A percentile compares a stretch with the other conserved stretches of the same genome.
Evolutionary conservation across 2,797 vertebrate species (phyloP).

Genomic region (Crenuchus spilurus): DNA sequence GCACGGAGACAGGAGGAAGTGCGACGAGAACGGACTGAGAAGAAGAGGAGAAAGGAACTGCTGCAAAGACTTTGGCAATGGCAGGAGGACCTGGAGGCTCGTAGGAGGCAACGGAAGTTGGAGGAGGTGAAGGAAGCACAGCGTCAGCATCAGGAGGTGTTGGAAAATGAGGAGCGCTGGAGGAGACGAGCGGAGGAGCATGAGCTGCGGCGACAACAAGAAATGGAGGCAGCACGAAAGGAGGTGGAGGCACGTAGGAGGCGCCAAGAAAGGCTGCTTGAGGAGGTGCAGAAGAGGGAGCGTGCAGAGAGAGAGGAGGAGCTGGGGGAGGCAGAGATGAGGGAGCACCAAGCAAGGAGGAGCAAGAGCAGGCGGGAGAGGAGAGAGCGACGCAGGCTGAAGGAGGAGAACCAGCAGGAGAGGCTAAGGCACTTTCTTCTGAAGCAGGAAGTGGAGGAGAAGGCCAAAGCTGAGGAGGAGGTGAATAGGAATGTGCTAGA

Average conservation of each 20-base stretch:
- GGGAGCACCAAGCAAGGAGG: conserved; percentile 61
- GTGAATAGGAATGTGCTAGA: conserved; percentile 68
- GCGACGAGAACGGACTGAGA: conserved; percentile 62
- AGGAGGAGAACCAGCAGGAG: conserved; percentile 70
- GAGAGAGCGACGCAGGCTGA: conserved; percentile 62
- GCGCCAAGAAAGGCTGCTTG: conserved; percentile 65
- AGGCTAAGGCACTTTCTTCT: conserved; percentile 73
- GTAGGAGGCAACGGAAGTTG: conserved; percentile 55
- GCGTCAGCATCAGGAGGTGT: conserved; percentile 41
- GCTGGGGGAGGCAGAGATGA: conserved; percentile 49
- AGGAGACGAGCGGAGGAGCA: conserved; percentile 64
- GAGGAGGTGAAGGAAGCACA: background rate
- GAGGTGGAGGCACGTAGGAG: conserved; percentile 64
- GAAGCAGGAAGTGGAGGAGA: conserved; percentile 73
- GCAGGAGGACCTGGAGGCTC: conserved; percentile 67
- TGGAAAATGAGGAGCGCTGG: conserved; percentile 65
- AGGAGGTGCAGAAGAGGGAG: conserved; percentile 60
- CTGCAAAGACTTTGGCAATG: conserved; percentile 66
- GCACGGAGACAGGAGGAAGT: conserved; percentile 64
- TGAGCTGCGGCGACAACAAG: conserved; percentile 59
- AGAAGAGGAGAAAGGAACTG: conserved; percentile 66
- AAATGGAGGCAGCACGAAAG: conserved; percentile 44
- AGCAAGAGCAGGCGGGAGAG: conserved; percentile 59
- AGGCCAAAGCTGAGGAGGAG: conserved; percentile 66
- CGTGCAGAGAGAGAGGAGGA: conserved; percentile 59